Evolutionary conservation across 2,113 vertebrate species (phyloP), one percentile per base, ranked within the genome.

Genomic region (Gallinago undulata): DNA sequence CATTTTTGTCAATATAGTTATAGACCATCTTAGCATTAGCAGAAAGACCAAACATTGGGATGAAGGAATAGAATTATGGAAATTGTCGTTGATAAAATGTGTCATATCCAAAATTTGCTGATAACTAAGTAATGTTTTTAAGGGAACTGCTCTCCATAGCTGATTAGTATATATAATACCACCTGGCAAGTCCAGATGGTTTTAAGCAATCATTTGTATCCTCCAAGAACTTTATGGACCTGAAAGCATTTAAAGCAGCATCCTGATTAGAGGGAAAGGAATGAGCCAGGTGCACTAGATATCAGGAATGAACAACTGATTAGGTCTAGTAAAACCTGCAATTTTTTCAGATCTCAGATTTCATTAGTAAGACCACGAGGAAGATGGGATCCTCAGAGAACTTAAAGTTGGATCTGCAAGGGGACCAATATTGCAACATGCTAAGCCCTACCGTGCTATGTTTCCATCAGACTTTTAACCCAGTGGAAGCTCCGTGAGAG

Each of bases 181-280:
- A 89, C 35, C 81, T 95, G 95, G 77, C 12, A 87, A 56, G 48
- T 69, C 84, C 91, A 94, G 81, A 78, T 66, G 66, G 69, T 73
- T 94, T 89, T 87, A 68, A 74, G 41, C 25, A 80, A 33, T 89
- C 72, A 53, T 66, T 33, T 91, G 16, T 82, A n/a, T 79, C 74
- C 27, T 91, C 43, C 35, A 79, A 51, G 31, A 89, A 76, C 41
- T 73, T 68, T 68, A 93, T 85, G 76, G 74, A 84, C 23, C 56
- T 84, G 43, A 95, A 93, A 94, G 17, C 6, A 35, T 89, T 92
- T 39, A 81, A 8, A 93, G 24, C 18, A 87, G 21, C 39, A 57
- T 64, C 31, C 53, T 56, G 45, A 43, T 82, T 64, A 62, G 10
- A 75, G 39, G 12, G 82, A 84, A 74, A 57, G 19, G 63, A 90